Base-by-base conservation (phyloP, 2,113 vertebrate species). In the Semnornis frantzii region DNA sequence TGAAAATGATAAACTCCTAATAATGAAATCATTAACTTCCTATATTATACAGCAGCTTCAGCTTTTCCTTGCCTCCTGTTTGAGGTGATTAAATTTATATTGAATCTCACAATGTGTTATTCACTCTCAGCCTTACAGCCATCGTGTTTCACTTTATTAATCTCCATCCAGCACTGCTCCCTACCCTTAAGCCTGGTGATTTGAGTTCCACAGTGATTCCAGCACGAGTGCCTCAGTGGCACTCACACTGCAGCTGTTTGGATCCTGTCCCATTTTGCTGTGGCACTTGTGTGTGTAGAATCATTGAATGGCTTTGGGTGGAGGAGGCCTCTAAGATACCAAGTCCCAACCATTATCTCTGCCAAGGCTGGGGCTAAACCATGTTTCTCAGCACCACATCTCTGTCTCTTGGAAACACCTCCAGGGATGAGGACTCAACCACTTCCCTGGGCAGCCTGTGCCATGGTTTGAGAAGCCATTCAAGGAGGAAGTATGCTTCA, bases 121-220 rank as follows among this genome's bases (percentile, higher is more conserved):
- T 94, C 60, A 92, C 42, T 33, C 52, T 71, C 77, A 91, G 50
- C 54, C 85, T 89, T 60, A 82, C 12, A 85, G 66, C 28, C 69
- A 77, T 31, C 18, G 13, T 57, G 7, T 70, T 81, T 86, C 27
- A 81, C 88, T 90, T 93, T 86, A 71, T 46, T 86, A 60, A 80
- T 68, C 39, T 88, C 14, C 16, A 21, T 77, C 42, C 46, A 86
- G 48, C 16, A 52, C 8, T 39, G 16, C 21, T 71, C 24, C 74
- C 10, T 30, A 25, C 12, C 8, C 30, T 65, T 1, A 12, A 82
- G 39, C 48, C 34, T 2, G 1, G 37, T 1, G 1, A 54, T 71
- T 72, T 55, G 42, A 72, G 31, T 37, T 87, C 87, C 30, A 44
- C 19, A 50, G 18, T 39, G 24, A 73, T 80, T 80, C 13, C 64